Evolutionary conservation across 2,888 invertebrate species (phyloP), one percentile per base, ranked within the genome.

Genomic region (Xanthia togata): DNA sequence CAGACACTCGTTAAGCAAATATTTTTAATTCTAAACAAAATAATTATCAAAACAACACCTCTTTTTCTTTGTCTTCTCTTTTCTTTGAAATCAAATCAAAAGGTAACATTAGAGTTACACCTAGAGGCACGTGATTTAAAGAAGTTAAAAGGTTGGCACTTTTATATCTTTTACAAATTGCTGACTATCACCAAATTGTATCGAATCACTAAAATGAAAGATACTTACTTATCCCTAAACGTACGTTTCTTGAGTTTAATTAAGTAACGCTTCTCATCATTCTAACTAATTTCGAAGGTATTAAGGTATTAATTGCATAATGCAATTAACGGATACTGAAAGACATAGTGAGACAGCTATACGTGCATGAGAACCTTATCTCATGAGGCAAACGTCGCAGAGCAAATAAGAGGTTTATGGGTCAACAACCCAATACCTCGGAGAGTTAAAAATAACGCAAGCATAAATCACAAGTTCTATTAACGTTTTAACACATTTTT

Each of bases 231-330:
- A 44, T 64, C 3, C 53, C 31, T 55, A 71, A 71, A 71, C 69
- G 26, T 70, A 70, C 55, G 53, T 57, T 53, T 62, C 63, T 76
- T 57, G 59, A 50, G 14, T 71, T 50, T 57, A 78, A 84, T 81
- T 81, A 85, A 68, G 47, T 31, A 20, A 64, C 31, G 69, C 31
- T 70, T 55, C 72, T 77, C 72, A 75, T 73, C 76, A 63, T 65
- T 68, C 44, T 44, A 72, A 81, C 78, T 76, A 81, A 78, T 78
- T 68, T 75, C 38, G 68, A 47, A 65, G 65, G 50, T 65, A 69
- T 35, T 86, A n/a, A n/a, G n/a, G n/a, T n/a, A n/a, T n/a, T n/a
- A n/a, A n/a, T 76, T 81, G 72, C 81, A 86, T 88, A 78, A 80
- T 76, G 63, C 26, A 78, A 86, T 86, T 75, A 87, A 55, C 14